Evolutionary conservation across 2,797 vertebrate genomes (phyloP).

Genomic region (Falco peregrinus): DNA sequence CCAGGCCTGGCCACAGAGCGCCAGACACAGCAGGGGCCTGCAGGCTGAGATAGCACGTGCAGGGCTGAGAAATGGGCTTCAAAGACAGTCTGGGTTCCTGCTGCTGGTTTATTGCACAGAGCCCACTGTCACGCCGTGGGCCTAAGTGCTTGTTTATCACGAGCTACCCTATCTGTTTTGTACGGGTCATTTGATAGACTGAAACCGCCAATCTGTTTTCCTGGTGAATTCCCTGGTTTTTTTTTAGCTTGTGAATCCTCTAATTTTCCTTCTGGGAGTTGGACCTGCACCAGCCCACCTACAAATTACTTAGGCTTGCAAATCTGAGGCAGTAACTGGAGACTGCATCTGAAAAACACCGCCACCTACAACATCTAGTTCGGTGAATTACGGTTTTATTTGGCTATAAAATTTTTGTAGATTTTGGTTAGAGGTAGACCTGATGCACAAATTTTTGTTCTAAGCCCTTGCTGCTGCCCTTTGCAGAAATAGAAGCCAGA

Average conservation of each 20-base stretch:
- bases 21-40: conserved; percentile 4
- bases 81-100: not conserved
- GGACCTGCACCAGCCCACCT: not conserved
- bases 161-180: not conserved
- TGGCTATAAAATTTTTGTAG: not conserved
- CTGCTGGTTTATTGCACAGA: not conserved
- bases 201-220: not conserved
- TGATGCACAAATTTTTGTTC: not conserved
- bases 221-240: not conserved
- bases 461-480: not conserved
- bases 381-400: not conserved
- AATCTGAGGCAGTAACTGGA: not conserved
- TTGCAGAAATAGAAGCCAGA: not conserved
- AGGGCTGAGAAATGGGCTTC: not conserved
- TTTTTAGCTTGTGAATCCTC: not conserved
- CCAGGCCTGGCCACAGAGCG: not conserved
- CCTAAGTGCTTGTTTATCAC: not conserved
- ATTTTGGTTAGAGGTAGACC: not conserved
- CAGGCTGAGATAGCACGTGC: not conserved
- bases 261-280: not conserved
- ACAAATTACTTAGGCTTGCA: not conserved
- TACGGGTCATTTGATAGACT: not conserved
- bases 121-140: not conserved
- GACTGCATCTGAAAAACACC: not conserved
- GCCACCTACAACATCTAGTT: not conserved